A percentile compares a stretch with the other conserved stretches of the same genome.
phyloP scores from a whole-genome alignment of 2,113 vertebrate species.

The Stigmatopora argus region DNA sequence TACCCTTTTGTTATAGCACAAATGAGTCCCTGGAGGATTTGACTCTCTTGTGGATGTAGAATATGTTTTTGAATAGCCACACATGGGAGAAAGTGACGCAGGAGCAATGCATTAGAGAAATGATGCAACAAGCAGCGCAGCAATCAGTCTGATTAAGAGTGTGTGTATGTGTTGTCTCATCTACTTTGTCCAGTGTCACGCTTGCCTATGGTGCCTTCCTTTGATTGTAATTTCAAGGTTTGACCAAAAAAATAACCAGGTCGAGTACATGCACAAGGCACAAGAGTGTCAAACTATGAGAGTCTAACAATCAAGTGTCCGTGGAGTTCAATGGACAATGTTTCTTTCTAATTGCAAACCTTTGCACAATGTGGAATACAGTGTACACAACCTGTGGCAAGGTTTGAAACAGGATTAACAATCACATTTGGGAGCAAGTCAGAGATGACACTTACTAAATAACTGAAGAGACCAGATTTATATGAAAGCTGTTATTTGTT shows the following conservation, averaged over 20 bases:
- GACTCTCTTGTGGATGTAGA: slow-evolving; percentile 18
- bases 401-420: not conserved
- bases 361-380: not conserved
- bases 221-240: slow-evolving; percentile 28
- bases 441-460: not conserved
- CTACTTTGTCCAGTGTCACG: slow-evolving; percentile 4
- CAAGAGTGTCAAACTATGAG: slow-evolving; percentile 6
- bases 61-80: slow-evolving; percentile 16
- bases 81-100: slow-evolving; percentile 24
- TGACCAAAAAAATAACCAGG: slow-evolving; percentile 34
- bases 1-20: slow-evolving; percentile 12
- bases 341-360: not conserved
- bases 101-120: slow-evolving; percentile 60
- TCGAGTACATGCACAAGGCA: slow-evolving; percentile 13
- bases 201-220: slow-evolving; percentile 22
- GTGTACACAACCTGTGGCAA: not conserved
- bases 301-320: slow-evolving; percentile 9
- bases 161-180: slow-evolving; percentile 19
- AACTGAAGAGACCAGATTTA: not conserved
- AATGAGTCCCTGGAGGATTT: slow-evolving; percentile 17
- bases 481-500: not conserved
- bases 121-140: slow-evolving; percentile 68
- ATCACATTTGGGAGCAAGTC: not conserved
- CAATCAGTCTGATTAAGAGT: slow-evolving; percentile 65
- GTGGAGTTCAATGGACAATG: not conserved